A percentile compares a stretch with the other conserved stretches of the same genome.
Evolutionary conservation across 2,113 vertebrate genomes (phyloP).

Genomic region (Pipra filicauda): DNA sequence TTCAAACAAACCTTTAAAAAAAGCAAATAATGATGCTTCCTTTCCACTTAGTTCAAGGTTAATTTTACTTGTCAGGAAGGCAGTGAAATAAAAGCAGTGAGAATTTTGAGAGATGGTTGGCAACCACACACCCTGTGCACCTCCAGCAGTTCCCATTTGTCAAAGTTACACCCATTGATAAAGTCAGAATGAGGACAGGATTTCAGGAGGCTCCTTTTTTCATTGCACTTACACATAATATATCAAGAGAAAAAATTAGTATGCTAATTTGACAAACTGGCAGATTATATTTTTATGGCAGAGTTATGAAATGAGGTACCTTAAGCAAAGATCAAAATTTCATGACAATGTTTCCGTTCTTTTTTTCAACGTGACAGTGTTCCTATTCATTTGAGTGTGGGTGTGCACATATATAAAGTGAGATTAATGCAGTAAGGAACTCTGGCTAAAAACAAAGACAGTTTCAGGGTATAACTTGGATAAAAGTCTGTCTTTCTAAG

Average conservation of each 20-base stretch:
- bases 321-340: not conserved
- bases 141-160: conserved; percentile 40
- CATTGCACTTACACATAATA: not conserved
- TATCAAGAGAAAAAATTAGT: not conserved
- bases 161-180: conserved; percentile 47
- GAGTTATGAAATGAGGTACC: not conserved
- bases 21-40: not conserved
- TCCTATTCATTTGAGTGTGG: not conserved
- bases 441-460: conserved; percentile 14
- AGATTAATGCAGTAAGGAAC: not conserved
- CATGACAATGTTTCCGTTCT: not conserved
- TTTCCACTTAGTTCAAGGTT: conserved; percentile 31
- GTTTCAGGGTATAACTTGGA: not conserved
- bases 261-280: not conserved
- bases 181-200: conserved; percentile 32
- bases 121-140: not conserved
- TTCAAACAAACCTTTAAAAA: not conserved
- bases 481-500: not conserved
- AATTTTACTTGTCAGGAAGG: conserved; percentile 2
- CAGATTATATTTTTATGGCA: not conserved
- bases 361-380: not conserved
- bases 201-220: not conserved
- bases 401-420: not conserved
- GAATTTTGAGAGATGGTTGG: not conserved
- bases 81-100: not conserved